Evolutionary conservation across 2,797 vertebrate species (phyloP), one percentile per base, ranked within the genome.

Genomic region (Spheniscus humboldti): DNA sequence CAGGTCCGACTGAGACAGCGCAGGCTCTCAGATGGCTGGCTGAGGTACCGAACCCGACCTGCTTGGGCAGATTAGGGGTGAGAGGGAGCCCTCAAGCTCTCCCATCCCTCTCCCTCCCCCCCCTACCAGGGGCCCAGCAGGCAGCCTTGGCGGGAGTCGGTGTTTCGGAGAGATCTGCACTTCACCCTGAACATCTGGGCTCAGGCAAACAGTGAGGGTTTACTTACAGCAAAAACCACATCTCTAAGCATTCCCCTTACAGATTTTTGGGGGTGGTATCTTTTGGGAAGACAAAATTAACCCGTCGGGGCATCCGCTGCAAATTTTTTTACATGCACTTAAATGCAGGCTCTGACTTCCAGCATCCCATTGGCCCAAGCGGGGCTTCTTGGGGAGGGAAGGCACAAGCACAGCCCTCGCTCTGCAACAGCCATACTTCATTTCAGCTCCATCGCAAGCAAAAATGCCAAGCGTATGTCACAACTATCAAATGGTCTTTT

Each of bases 81-180:
- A 73, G 24, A 75, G 16, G 30, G 15, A 88, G 28, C 55, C 31
- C 39, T 73, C 52, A 25, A 18, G 24, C 47, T 75, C 37, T 81
- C 13, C 47, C 57, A 47, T 7, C 18, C n/a, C 31, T 48, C 10
- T 59, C 66, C n/a, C 9, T 76, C 82, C 17, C 57, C 57, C 8
- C 81, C 63, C 45, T 62, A 9, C 18, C 27, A 23, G 33, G 20
- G 39, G 22, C 39, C 10, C 48, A 39, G 41, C 52, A 27, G 37
- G 50, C 18, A 85, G 33, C 41, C 67, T 22, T n/a, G 3, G 31
- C 0, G 0, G 43, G 13, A 80, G 48, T 14, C 4, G 0, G 30
- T 8, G 39, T 69, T 73, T 66, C 0, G 0, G 39, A 77, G 39
- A 67, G 43, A 77, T 22, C 28, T 33, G 8, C 47, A 11, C 63